Base-by-base conservation (phyloP, 2,113 vertebrate species). In the Theropithecus gelada region DNA sequence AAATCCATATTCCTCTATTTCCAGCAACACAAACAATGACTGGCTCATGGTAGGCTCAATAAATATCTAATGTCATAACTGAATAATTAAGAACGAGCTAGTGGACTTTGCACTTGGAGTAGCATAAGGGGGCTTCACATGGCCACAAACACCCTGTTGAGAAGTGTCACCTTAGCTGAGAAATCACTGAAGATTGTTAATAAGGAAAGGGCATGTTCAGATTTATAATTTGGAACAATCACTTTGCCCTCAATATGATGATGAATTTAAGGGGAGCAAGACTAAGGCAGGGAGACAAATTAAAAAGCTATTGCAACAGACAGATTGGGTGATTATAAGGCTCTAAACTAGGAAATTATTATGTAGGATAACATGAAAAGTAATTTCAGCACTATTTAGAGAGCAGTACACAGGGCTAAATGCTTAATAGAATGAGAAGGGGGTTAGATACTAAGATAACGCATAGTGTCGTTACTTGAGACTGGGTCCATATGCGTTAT, bases 111-210 rank as follows among this genome's bases (percentile, higher is more conserved):
- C 5, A 72, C 3, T 70, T 55, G 35, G 7, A 61, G 18, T 38
- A 68, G 12, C 35, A 68, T 13, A 0, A 81, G 11, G 11, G 4
- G 45, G 13, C 72, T 59, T 8, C 6, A 8, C 43, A 10, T 20
- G 32, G 23, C 17, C 20, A 88, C 2, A 1, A 35, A 30, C 0
- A 6, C 3, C 0, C 43, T 30, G 3, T 27, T 59, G 30, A 5
- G 7, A 32, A 59, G 4, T 35, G 43, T 59, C 11, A 7, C 27
- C 14, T 95, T 81, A 64, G 8, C 6, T 78, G 57, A 89, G 72
- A 88, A 78, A 57, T 38, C 22, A 76, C 25, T 16, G 17, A 45
- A 30, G 27, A 0, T 40, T 43, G 4, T 6, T 32, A 30, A 3
- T 27, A 78, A 96, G 43, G 30, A 75, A 88, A 13, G 1, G 32